Evolutionary conservation across 2,113 vertebrate species (phyloP), one percentile per base, ranked within the genome.

Genomic region (Pteropus alecto): DNA sequence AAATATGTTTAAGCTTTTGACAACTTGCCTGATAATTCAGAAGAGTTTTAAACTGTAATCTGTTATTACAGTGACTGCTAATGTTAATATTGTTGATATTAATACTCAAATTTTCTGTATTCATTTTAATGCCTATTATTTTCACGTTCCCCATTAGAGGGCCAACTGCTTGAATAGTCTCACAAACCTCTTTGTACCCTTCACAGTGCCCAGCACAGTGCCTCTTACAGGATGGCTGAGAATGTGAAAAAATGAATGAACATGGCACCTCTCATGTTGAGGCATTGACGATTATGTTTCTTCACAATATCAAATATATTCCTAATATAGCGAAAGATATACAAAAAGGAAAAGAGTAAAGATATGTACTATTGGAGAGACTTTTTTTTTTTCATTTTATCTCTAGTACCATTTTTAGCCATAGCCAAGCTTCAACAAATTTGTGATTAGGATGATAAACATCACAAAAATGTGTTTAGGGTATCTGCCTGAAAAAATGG

Each of bases 31-130:
- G n/a, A 26, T 85, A 70, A 93, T 35, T 74, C n/a, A 76, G 58
- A 84, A 94, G 30, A 79, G 13, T 70, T 94, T 93, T 68, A 70
- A 54, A 83, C 33, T 28, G 51, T 56, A 68, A 87, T 18, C n/a
- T 65, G 10, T 22, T 58, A 74, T n/a, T 83, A 61, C 3, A 60
- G 26, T n/a, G 12, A 78, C 6, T 13, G 16, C 9, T 63, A 46
- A 43, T 60, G 33, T 58, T 83, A 33, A 7, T 63, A 11, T 24
- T 93, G 7, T 24, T 35, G 19, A 56, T 78, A 8, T 56, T 71
- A 78, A 68, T 90, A 61, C 11, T 73, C 46, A n/a, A 14, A 87
- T 74, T 89, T 81, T 14, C 10, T 83, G 28, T 30, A 8, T 38
- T 4, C 22, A 24, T 54, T 84, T 67, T 24, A 74, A 58, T 68